Percentiles rank a stretch among this genome's conserved stretches.
phyloP scores from a whole-genome alignment of 2,797 vertebrate species.

The Microctenopoma lineatum region DNA sequence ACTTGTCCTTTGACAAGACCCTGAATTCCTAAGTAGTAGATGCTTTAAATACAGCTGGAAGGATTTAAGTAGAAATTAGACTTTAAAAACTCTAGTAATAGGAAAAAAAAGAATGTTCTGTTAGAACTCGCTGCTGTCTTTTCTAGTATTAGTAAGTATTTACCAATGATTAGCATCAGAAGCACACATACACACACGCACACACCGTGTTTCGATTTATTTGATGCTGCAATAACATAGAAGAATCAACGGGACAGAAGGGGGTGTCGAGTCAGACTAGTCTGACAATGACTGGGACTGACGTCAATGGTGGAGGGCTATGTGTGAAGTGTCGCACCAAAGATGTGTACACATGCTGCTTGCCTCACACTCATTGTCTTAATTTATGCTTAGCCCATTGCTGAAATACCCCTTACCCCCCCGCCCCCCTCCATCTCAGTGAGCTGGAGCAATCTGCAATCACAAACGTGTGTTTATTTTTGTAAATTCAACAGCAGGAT shows the following conservation, averaged over 20 bases:
- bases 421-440: background rate
- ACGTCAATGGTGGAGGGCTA: conserved; percentile 73
- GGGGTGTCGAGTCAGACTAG: conserved; percentile 59
- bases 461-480: background rate
- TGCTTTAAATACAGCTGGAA: no score
- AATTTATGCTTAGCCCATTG: conserved; percentile 14
- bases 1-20: no score
- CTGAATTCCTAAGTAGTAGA: no score
- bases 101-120: no score
- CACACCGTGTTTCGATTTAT: conserved; percentile 31
- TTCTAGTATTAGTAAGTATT: background rate
- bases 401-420: background rate
- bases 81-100: no score
- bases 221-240: conserved; percentile 49
- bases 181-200: no score
- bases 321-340: conserved; percentile 60
- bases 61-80: no score
- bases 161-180: background rate
- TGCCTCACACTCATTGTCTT: conserved; percentile 34
- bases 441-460: background rate
- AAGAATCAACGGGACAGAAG: conserved; percentile 50
- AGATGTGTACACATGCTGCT: conserved; percentile 54
- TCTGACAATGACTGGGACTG: conserved; percentile 79
- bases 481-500: background rate
- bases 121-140: background rate